Base-by-base conservation (phyloP, 2,888 invertebrate genomes). In the Dascillus cervinus region DNA sequence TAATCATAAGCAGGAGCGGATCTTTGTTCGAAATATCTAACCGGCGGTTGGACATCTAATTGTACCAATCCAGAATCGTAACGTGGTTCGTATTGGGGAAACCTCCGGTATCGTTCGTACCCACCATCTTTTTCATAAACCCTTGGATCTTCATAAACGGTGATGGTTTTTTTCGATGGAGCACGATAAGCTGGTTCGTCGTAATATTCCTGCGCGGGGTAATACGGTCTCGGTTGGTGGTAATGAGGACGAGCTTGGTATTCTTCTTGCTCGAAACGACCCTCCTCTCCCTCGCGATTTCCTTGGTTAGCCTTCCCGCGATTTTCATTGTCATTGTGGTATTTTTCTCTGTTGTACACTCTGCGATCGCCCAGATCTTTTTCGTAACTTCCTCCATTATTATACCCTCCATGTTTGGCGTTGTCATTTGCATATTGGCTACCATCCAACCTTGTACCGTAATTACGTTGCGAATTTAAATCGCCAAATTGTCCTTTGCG, bases 121-220 rank as follows among this genome's bases (percentile, higher is more conserved):
- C 39, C 34, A 9, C 26, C 21, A n/a, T 22, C 34, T 10, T 41
- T 27, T 5, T 37, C 29, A 13, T 43, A 39, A 24, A 47, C 47
- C 24, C 58, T 45, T 4, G 64, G 64, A 46, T 65, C 65, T 47
- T 65, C 65, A 34, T 62, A 65, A 30, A 64, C 50, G 0, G 61
- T 63, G 17, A 65, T 62, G 6, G 55, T 58, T 36, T 50, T 52
- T 29, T 50, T 51, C 15, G 46, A 34, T 3, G 41, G 36, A 22
- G 14, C 23, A 26, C 40, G 32, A 29, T 46, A 40, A 10, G 29
- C 23, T 13, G 34, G 32, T 11, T 33, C 22, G 14, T 34, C 36
- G 13, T 37, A 40, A 31, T 42, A 36, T 10, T 34, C 25, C 23
- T 33, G 30, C 3, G 29, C 19, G 8, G 35, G 32, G 22, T 39